These are phyloP conservation scores for Carassius carassius DNA, from an alignment of 2,113 vertebrate genomes.

Conservation along the genomic window DNA sequence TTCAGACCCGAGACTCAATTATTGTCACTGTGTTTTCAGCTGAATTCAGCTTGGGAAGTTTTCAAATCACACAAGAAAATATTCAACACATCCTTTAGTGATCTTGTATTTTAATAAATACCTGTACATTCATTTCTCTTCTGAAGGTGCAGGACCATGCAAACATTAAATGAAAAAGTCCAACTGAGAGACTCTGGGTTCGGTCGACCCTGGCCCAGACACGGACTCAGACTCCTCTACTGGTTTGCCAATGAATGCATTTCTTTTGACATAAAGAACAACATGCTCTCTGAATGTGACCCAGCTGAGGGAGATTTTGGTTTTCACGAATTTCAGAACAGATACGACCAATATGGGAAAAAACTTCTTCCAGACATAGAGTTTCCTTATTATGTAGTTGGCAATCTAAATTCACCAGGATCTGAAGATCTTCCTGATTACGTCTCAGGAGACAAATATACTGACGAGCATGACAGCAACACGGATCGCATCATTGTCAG, in stretches of 20 bases:
- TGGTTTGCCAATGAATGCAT: conserved; percentile 32
- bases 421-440: background rate
- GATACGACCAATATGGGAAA: background rate
- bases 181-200: background rate
- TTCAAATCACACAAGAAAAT: background rate
- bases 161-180: background rate
- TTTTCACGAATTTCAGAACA: conserved; percentile 15
- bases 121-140: background rate
- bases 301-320: background rate
- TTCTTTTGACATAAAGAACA: background rate
- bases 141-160: background rate
- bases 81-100: background rate
- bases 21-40: background rate
- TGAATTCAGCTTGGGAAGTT: background rate
- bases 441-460: background rate
- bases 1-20: too few relatives aligned
- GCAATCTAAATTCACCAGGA: conserved; percentile 14
- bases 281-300: conserved; percentile 11
- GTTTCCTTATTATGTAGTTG: conserved; percentile 35
- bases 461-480: background rate
- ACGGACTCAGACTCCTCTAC: conserved; percentile 41
- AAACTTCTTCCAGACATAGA: conserved; percentile 20
- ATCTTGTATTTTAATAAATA: background rate
- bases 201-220: conserved; percentile 5
- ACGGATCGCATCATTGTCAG: conserved; percentile 46